A percentile compares a stretch with the other conserved stretches of the same genome.
Conservation (phyloP, 2,888 invertebrate species). For the Eristalis tenax region DNA sequence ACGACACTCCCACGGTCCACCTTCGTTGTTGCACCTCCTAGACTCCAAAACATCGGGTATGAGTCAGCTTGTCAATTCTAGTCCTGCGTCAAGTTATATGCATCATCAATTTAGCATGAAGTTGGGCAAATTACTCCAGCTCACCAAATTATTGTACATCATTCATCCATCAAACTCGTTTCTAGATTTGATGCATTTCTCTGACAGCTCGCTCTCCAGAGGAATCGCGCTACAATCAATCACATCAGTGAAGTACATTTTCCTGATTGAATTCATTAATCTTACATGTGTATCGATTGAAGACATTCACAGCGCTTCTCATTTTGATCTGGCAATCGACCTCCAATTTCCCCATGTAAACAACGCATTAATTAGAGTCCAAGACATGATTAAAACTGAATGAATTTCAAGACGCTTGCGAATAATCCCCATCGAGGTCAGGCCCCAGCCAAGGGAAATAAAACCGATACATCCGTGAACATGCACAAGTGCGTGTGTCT, state of each 20-base stretch:
- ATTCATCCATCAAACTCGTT: neutral
- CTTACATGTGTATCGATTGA: neutral
- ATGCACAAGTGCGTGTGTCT: neutral
- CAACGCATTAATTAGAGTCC: neutral
- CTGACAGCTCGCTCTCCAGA: neutral
- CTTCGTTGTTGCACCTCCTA: too few species aligned
- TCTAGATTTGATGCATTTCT: too few species aligned
- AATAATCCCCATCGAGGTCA: constrained; percentile 14
- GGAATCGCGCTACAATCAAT: neutral
- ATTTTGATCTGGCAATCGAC: neutral
- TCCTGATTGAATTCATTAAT: neutral
- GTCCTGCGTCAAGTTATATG: too few species aligned
- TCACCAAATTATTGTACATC: neutral
- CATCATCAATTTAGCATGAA: neutral
- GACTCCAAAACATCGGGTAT: too few species aligned
- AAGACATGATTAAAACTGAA: constrained; percentile 11
- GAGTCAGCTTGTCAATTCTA: too few species aligned
- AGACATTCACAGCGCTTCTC: neutral
- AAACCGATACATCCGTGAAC: neutral
- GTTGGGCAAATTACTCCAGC: neutral
- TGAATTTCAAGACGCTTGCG: constrained; percentile 10
- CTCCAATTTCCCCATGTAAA: constrained; percentile 6
- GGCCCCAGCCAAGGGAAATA: neutral
- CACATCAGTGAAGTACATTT: neutral
- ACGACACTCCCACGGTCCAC: too few species aligned